Conservation (phyloP, 2,888 invertebrate genomes). For the Parasteatoda lunata region DNA sequence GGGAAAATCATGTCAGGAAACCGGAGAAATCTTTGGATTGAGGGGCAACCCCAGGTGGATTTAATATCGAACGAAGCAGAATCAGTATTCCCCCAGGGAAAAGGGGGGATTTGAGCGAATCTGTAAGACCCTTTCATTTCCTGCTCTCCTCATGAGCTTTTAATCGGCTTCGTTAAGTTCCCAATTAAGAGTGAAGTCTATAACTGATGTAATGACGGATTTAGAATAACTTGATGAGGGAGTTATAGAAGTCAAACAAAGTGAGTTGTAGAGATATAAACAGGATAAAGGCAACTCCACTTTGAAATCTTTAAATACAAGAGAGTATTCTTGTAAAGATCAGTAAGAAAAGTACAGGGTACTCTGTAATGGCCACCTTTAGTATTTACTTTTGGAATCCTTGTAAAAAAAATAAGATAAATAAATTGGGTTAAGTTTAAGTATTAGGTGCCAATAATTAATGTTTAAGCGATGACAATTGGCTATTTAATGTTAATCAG, state of each 20-base stretch:
- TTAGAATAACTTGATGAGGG: constrained; percentile 29
- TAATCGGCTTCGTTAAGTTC: constrained; percentile 61
- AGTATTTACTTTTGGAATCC: too few relatives aligned
- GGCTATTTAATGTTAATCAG: too few relatives aligned
- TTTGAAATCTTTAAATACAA: too few relatives aligned
- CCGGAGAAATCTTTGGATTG: not conserved
- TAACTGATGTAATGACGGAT: constrained; percentile 52
- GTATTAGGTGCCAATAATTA: too few relatives aligned
- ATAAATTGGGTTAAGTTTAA: too few relatives aligned
- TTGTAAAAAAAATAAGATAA: too few relatives aligned
- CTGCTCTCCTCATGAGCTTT: not conserved
- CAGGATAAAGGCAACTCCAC: not conserved
- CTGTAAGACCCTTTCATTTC: not conserved
- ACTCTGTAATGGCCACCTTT: too few relatives aligned
- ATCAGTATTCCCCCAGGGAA: not conserved
- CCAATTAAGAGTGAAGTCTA: constrained; percentile 55
- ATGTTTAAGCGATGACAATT: too few relatives aligned
- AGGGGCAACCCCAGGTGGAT: constrained; percentile 15
- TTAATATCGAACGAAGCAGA: constrained; percentile 36
- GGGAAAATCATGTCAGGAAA: constrained; percentile 33
- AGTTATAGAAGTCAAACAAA: not conserved
- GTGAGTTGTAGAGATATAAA: not conserved
- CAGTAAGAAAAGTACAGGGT: too few relatives aligned
- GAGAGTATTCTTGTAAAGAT: too few relatives aligned
- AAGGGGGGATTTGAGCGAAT: not conserved